Evolutionary conservation across 2,113 vertebrate species (phyloP).

Genomic region (Pantherophis guttatus): DNA sequence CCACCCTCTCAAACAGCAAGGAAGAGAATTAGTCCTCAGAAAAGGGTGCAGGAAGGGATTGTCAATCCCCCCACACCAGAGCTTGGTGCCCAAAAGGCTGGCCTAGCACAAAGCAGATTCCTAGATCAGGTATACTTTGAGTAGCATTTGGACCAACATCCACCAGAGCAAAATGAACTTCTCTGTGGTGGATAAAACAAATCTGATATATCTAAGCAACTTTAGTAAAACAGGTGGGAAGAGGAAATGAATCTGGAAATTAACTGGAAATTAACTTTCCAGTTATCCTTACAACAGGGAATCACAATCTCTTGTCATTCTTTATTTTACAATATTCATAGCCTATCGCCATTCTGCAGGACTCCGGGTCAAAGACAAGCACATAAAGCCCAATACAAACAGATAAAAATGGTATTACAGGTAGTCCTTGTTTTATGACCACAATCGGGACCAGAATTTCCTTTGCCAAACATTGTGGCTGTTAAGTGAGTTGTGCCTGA

Average conservation of each 20-base stretch:
- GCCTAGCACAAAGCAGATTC: neutral
- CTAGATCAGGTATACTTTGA: neutral
- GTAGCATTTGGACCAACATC: neutral
- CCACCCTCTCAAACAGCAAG: neutral
- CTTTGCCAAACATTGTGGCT: neutral
- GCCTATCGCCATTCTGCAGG: neutral
- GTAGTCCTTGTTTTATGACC: neutral
- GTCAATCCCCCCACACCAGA: neutral
- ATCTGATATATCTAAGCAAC: neutral
- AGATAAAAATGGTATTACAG: neutral
- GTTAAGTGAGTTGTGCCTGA: neutral
- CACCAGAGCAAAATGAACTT: neutral
- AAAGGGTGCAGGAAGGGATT: neutral
- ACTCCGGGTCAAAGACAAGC: neutral
- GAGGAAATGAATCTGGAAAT: neutral
- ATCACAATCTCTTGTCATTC: neutral
- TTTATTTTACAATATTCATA: neutral
- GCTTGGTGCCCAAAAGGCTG: neutral
- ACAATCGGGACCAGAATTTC: neutral
- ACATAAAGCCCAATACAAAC: neutral
- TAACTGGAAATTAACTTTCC: neutral
- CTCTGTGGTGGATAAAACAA: neutral
- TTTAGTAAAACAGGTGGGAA: neutral
- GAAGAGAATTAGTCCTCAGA: neutral
- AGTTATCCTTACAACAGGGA: neutral